Evolutionary conservation across 1,140 invertebrate genomes (phyloP), one percentile per base, ranked within the genome.

Genomic region (Parapsyche elsis): DNA sequence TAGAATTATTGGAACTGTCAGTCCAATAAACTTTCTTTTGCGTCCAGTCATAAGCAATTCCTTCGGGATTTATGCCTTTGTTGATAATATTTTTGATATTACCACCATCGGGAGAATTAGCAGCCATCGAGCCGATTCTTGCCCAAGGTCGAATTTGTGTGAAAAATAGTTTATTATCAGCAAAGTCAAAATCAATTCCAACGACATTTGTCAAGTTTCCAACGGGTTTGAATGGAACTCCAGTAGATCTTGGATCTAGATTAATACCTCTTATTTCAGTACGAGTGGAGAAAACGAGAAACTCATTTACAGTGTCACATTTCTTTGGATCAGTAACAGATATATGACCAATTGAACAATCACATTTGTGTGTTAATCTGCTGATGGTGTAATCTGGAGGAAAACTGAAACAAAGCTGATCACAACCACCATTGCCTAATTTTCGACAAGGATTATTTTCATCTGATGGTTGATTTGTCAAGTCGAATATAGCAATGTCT

Each of bases 1-100:
- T 98, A 26, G 95, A 96, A 81, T 95, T 96, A 84, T 98, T 99
- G 0, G 94, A 95, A 57, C 94, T 97, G 84, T 99, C 98, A 0
- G 97, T 97, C 97, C 97, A 99, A 86, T 98, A 99, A 30, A 99
- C 93, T 87, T 98, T 99, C 84, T 96, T 95, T 81, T 96, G 95
- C 0, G 97, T 97, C 97, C 97, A 99, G 85, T 99, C 97, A 85
- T 97, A 98, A 0, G 97, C 96, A 80, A 99, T 96, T 4, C 97
- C 97, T 87, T 99, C 97, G 0, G 96, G 96, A 88, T 97, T 97
- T 75, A 97, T 96, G 19, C 94, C 94, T 85, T 94, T 94, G 76
- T 88, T 93, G 12, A 96, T 91, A 9, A 96, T 92, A 74, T 91
- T 93, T n/a, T 93, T 91, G n/a, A 95, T 92, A 57, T 90, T 90